A percentile compares a stretch with the other conserved stretches of the same genome.
These are phyloP conservation scores for Urocynchramus pylzowi DNA, from an alignment of 2,113 vertebrate species.

Conservation along the genomic window DNA sequence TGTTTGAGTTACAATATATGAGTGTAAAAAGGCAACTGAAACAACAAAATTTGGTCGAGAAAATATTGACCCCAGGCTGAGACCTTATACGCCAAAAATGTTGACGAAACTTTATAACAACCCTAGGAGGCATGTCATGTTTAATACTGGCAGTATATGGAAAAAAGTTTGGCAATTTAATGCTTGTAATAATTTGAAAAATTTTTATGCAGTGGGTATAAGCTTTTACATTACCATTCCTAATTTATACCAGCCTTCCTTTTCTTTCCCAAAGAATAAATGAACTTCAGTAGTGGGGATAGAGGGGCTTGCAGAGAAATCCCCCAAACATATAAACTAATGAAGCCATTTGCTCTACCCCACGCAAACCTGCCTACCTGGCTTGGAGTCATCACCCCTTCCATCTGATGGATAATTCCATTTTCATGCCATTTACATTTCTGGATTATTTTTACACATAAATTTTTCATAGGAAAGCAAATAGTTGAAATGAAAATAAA, in stretches of 20 bases:
- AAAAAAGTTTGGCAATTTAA: slow-evolving; percentile 71
- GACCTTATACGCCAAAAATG: slow-evolving; percentile 53
- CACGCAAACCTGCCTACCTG: slow-evolving; percentile 32
- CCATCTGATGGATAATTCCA: slow-evolving; percentile 56
- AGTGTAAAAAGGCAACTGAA: slow-evolving; percentile 71
- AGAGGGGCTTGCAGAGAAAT: neutral
- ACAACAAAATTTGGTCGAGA: slow-evolving; percentile 75
- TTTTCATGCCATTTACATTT: slow-evolving; percentile 58
- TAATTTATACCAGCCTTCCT: slow-evolving; percentile 73
- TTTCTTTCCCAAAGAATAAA: slow-evolving; percentile 50
- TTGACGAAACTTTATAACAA: slow-evolving; percentile 70
- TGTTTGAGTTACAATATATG: slow-evolving; percentile 62
- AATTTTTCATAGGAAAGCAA: slow-evolving; percentile 74
- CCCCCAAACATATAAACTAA: neutral
- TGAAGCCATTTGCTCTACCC: neutral
- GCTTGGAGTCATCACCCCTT: neutral
- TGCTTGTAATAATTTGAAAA: slow-evolving; percentile 72
- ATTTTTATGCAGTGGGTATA: slow-evolving; percentile 63
- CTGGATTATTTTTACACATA: slow-evolving; percentile 55
- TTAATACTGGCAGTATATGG: slow-evolving; percentile 66
- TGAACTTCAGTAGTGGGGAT: slow-evolving; percentile 29
- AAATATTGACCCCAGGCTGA: slow-evolving; percentile 68
- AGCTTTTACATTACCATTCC: slow-evolving; percentile 70
- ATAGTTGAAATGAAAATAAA: slow-evolving; percentile 76
- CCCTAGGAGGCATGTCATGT: slow-evolving; percentile 62